A percentile compares a stretch with the other conserved stretches of the same genome.
Conservation (phyloP, 2,888 invertebrate genomes). For the Steinernema scapterisci region DNA sequence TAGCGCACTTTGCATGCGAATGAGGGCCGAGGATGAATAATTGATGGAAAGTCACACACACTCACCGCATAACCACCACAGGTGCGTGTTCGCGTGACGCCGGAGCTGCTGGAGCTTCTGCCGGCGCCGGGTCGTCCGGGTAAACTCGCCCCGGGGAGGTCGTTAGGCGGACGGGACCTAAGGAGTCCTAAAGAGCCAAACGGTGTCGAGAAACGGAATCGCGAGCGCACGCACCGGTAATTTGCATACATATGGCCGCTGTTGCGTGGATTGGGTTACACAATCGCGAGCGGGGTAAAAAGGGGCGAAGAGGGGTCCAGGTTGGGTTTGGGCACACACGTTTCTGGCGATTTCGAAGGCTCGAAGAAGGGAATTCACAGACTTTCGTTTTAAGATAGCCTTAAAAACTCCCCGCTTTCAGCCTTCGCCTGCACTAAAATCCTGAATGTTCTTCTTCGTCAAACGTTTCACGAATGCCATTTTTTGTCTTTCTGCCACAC, state of each 20-base stretch:
- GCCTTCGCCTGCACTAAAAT: no score
- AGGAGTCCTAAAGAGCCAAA: neutral
- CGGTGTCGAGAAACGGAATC: conserved; percentile 26
- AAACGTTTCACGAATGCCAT: no score
- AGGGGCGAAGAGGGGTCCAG: neutral
- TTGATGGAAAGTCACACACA: conserved; percentile 25
- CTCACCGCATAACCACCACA: conserved; percentile 29
- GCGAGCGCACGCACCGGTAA: conserved; percentile 21
- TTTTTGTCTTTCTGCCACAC: no score
- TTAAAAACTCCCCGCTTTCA: no score
- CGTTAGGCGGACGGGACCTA: no score
- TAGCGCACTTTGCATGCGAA: conserved; percentile 32
- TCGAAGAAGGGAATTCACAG: neutral
- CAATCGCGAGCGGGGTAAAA: conserved; percentile 2
- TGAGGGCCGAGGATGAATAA: conserved; percentile 24
- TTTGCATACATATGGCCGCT: conserved; percentile 1
- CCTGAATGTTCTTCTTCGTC: no score
- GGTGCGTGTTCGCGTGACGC: conserved; percentile 22
- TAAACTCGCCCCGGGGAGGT: neutral
- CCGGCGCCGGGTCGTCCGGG: conserved; percentile 1
- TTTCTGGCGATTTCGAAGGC: neutral
- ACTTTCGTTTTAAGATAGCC: neutral
- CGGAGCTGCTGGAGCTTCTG: neutral
- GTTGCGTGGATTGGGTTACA: conserved; percentile 8
- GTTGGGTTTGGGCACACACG: neutral